phyloP scores from a whole-genome alignment of 2,797 vertebrate genomes.

The Dromococcyx pavoninus region DNA sequence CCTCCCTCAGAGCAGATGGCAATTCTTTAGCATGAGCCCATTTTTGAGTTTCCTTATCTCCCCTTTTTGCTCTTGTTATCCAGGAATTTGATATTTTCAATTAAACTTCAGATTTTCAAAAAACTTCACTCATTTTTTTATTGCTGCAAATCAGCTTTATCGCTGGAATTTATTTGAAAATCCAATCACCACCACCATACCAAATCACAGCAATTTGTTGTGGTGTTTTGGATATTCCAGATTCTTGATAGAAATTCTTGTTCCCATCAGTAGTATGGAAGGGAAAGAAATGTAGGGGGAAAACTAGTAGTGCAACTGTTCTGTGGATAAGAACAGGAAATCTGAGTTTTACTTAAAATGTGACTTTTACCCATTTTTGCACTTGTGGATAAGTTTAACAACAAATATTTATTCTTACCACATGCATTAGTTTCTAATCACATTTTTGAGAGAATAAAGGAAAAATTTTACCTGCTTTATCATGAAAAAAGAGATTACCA shows the following conservation, averaged over 20 bases:
- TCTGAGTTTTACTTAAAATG: neutral
- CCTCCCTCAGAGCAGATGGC: constrained; percentile 60
- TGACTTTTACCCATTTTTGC: neutral
- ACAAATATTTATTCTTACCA: neutral
- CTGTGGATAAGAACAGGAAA: neutral
- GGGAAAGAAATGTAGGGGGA: neutral
- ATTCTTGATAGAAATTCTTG: neutral
- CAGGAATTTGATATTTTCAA: neutral
- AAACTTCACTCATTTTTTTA: neutral
- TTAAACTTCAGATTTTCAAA: neutral
- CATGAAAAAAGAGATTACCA: neutral
- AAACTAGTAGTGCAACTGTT: neutral
- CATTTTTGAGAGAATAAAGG: neutral
- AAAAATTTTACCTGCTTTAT: neutral
- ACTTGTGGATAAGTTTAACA: neutral
- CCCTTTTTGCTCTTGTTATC: neutral
- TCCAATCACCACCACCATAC: neutral
- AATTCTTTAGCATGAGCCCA: constrained; percentile 70
- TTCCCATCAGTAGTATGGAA: neutral
- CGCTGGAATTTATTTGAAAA: neutral
- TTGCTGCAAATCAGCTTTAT: neutral
- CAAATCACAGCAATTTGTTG: neutral
- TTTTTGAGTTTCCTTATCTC: neutral
- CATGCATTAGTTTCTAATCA: neutral
- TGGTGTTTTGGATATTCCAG: neutral